Base-by-base conservation (phyloP, 2,888 invertebrate species). In the Lithophane ornitopus region DNA sequence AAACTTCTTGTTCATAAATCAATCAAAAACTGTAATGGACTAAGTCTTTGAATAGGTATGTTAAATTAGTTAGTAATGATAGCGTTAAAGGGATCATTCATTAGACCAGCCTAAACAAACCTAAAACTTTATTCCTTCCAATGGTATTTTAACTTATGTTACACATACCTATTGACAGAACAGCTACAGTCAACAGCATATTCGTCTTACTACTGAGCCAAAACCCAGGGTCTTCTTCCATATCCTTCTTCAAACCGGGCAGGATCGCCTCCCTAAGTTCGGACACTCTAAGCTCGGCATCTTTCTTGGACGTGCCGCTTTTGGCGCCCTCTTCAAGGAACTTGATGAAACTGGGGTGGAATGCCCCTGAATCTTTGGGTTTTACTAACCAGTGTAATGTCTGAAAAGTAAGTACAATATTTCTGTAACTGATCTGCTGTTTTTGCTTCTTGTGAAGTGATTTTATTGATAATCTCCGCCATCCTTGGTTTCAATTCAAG, bases 311-410 rank as follows among this genome's bases (percentile, higher is more conserved):
- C 22, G 97, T 97, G 19, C 98, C 97, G 89, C 97, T 97, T 49
- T 97, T 95, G 82, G 98, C 97, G 0, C 99, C 99, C 80, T 97
- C 97, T 84, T 98, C 97, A 22, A 99, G 95, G 87, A 98, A 97
- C 58, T 97, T 97, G 3, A 98, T 97, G 70, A 98, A 97, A 76
- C 97, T 97, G 0, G 99, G 99, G 94, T 99, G 98, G 92, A 99
- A 99, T 82, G 98, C 98, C 69, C 97, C 97, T 0, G 97, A 97
- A 90, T 99, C 98, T 61, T 98, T 98, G 1, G 99, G 98, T 63
- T 98, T 98, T 22, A 99, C 97, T 39, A 99, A 95, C 97, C 99
- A 99, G 78, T 98, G 97, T 70, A 99, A 89, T 0, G 97, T 97
- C 97, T 97, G 89, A 4, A 92, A 92, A 49, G 8, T 39, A 74